Evolutionary conservation across 1,140 invertebrate genomes (phyloP).

Genomic region (Ceratina australensis): DNA sequence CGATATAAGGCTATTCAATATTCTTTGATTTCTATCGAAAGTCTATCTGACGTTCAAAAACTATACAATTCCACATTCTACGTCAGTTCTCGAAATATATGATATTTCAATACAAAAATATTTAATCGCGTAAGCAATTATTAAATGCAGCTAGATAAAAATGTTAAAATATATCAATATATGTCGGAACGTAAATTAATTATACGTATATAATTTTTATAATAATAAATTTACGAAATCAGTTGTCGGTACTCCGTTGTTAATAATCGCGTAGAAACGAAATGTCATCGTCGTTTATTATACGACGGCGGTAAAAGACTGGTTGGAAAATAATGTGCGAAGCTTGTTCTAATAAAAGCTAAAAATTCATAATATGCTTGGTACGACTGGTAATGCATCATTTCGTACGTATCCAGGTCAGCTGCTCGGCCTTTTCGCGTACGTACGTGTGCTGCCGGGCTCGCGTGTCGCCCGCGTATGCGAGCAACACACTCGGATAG

Average conservation of each 20-base stretch:
- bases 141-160: no score
- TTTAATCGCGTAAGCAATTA: no score
- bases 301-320: neutral
- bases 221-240: no score
- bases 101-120: no score
- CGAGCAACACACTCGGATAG: no score
- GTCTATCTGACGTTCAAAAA: no score
- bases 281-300: conserved; percentile 30
- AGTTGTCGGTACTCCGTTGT: neutral
- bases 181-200: no score
- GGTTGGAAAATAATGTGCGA: conserved; percentile 32
- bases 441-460: neutral
- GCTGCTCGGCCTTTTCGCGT: conserved; percentile 38
- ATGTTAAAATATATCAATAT: no score
- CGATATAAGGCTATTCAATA: conserved; percentile 22
- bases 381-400: conserved; percentile 59
- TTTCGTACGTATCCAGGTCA: conserved; percentile 63
- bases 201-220: no score
- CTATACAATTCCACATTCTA: no score
- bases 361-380: conserved; percentile 64
- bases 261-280: conserved; percentile 23
- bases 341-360: conserved; percentile 53
- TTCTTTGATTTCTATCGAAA: conserved; percentile 29
- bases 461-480: no score
- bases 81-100: no score